phyloP scores from a whole-genome alignment of 2,797 vertebrate species.

The Sebastiscus tertius region DNA sequence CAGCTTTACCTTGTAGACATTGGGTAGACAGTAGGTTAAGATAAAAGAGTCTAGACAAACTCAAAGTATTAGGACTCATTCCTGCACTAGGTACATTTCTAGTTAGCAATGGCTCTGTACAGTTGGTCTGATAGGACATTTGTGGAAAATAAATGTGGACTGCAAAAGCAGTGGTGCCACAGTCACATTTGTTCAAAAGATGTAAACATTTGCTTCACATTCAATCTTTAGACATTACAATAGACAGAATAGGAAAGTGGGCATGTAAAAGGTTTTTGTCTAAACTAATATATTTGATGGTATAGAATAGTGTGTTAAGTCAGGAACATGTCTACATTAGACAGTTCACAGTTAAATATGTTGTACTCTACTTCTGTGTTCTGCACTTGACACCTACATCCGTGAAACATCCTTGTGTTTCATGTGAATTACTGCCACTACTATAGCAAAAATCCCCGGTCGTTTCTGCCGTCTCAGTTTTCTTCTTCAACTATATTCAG shows the following conservation, averaged over 20 bases:
- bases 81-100: rapidly evolving
- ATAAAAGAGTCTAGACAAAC: background rate
- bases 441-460: background rate
- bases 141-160: background rate
- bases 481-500: conserved; percentile 25
- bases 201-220: background rate
- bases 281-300: background rate
- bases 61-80: no score
- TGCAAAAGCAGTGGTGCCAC: background rate
- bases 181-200: background rate
- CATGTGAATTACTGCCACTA: background rate
- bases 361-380: background rate
- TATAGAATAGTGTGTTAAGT: background rate
- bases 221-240: background rate
- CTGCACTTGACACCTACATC: background rate
- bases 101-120: background rate
- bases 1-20: background rate
- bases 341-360: background rate
- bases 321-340: background rate
- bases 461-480: background rate
- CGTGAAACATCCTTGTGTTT: background rate
- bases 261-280: background rate
- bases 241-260: background rate
- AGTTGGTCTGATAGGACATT: background rate
- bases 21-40: background rate